phyloP scores from a whole-genome alignment of 2,888 invertebrate species.

The Caenorhabditis sp. region DNA sequence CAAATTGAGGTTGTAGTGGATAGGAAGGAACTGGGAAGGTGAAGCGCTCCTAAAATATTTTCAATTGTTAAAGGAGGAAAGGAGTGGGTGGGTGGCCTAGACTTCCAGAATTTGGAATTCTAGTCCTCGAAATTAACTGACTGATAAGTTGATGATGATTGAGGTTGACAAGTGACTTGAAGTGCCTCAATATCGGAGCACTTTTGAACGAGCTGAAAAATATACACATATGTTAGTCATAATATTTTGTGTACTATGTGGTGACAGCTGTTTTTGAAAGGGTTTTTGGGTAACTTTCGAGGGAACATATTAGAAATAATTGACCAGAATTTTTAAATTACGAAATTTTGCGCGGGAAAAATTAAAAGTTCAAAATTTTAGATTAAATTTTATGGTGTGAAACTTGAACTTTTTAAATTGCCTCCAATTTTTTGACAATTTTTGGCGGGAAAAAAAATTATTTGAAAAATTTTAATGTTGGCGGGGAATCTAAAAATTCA shows the following conservation, averaged over 20 bases:
- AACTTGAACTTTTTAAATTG: too few relatives aligned
- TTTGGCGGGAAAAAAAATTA: too few relatives aligned
- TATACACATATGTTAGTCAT: background rate
- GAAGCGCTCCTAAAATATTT: constrained; percentile 2
- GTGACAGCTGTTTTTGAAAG: background rate
- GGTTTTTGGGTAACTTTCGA: background rate
- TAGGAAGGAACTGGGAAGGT: constrained; percentile 32
- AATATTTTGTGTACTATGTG: background rate
- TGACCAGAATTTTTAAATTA: background rate
- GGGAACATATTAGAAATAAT: background rate
- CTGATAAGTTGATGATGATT: background rate
- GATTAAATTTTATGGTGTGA: too few relatives aligned
- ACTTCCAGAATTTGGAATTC: background rate
- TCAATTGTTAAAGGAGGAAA: too few relatives aligned
- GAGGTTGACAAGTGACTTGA: constrained; percentile 27
- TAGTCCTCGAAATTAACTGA: background rate
- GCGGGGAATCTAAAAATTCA: too few relatives aligned
- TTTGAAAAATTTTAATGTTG: too few relatives aligned
- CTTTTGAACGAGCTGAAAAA: constrained; percentile 35
- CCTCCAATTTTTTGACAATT: too few relatives aligned
- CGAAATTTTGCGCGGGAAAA: background rate
- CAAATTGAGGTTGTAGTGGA: constrained; percentile 46
- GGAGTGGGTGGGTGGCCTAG: background rate
- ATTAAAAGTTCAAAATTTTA: too few relatives aligned
- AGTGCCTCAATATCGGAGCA: constrained; percentile 29